Percentiles rank a stretch among this genome's conserved stretches.
phyloP scores from a whole-genome alignment of 2,113 vertebrate species.

The Misgurnus mizolepis region DNA sequence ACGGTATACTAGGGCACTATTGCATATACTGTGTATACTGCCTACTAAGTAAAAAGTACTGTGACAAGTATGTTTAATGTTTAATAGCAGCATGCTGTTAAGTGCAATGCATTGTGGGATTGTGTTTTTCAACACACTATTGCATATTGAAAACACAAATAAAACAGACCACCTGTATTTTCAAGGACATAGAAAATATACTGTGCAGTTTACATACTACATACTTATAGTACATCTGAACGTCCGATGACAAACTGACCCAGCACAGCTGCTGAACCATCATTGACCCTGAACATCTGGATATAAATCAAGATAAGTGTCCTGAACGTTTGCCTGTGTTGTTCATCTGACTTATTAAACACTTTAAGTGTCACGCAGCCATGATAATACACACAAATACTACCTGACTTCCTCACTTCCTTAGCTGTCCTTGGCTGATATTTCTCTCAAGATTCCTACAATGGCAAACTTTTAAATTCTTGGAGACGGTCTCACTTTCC shows the following conservation, averaged over 20 bases:
- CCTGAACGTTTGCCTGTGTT: not conserved
- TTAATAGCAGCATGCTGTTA: too few species aligned
- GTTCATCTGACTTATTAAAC: not conserved
- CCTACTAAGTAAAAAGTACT: too few species aligned
- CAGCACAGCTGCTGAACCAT: not conserved
- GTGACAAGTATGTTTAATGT: too few species aligned
- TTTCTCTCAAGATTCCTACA: not conserved
- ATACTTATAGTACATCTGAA: not conserved
- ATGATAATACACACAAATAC: not conserved
- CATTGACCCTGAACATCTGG: not conserved
- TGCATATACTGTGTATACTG: too few species aligned
- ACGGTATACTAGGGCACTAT: too few species aligned
- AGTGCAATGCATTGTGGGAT: slow-evolving; percentile 1
- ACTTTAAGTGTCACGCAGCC: not conserved
- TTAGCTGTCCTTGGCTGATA: not conserved
- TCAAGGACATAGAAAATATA: not conserved
- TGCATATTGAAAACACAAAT: too few species aligned
- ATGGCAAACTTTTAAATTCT: not conserved
- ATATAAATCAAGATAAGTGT: not conserved
- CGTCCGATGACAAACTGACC: not conserved
- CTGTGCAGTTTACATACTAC: not conserved
- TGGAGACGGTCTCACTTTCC: not conserved
- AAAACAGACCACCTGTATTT: not conserved
- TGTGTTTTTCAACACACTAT: too few species aligned
- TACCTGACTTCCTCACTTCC: not conserved